Evolutionary conservation across 2,113 vertebrate genomes (phyloP).

Genomic region (Ardeotis arabs): DNA sequence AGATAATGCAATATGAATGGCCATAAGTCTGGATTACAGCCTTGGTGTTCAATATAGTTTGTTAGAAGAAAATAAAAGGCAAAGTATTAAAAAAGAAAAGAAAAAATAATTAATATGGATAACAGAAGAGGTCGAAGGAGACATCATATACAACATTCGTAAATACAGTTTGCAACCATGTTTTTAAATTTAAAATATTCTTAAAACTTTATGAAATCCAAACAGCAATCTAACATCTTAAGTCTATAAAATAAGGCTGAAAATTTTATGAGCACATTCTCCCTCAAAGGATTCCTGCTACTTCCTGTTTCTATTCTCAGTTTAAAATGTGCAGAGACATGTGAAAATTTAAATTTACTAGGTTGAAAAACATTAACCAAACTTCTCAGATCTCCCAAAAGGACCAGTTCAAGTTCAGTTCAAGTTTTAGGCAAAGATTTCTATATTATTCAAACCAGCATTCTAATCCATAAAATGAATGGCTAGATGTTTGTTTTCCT

Average conservation of each 20-base stretch:
- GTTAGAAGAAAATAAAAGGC: background rate
- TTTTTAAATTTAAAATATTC: background rate
- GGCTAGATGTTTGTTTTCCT: background rate
- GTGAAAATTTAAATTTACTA: slow-evolving; percentile 52
- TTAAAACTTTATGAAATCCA: background rate
- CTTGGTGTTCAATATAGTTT: slow-evolving; percentile 36
- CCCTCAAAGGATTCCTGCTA: slow-evolving; percentile 24
- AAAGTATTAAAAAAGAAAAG: background rate
- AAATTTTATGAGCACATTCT: slow-evolving; percentile 50
- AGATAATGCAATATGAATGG: slow-evolving; percentile 73
- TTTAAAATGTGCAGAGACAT: background rate
- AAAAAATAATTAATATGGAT: background rate
- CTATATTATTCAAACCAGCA: background rate
- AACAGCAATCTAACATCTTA: background rate
- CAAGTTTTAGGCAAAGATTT: slow-evolving; percentile 9
- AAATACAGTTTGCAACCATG: background rate
- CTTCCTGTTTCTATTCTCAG: slow-evolving; percentile 50
- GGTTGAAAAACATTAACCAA: slow-evolving; percentile 53
- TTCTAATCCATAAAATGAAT: background rate
- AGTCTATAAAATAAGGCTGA: slow-evolving; percentile 26
- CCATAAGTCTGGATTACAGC: slow-evolving; percentile 39
- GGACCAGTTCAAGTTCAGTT: background rate
- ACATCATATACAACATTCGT: background rate
- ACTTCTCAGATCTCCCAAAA: slow-evolving; percentile 30
- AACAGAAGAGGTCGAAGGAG: background rate